Base-by-base conservation (phyloP, 2,888 invertebrate genomes). In the Torymus tubicola region DNA sequence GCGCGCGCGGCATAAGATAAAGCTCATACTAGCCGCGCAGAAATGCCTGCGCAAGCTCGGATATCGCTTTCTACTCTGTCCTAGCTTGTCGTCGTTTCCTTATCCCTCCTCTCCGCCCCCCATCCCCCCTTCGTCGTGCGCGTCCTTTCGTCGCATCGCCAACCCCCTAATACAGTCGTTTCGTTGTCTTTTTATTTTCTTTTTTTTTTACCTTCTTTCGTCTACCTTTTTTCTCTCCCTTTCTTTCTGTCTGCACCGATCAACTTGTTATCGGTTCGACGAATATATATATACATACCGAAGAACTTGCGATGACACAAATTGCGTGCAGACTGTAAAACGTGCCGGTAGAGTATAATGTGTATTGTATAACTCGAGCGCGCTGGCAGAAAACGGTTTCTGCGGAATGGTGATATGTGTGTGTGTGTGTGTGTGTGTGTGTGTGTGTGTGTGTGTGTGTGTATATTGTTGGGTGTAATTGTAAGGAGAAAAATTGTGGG, bases 21-120 rank as follows among this genome's bases (percentile, higher is more conserved):
- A 70, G 50, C 8, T 14, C 24, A n/a, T n/a, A n/a, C n/a, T n/a
- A 2, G 42, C 42, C 21, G 50, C 53, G 14, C 13, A 31, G 53
- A 55, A 64, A 64, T 75, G 77, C 42, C 42, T 42, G 42, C 70
- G 77, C 77, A 77, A 68, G 63, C 77, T 63, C 76, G 42, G 42
- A 42, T 42, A 42, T 42, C 42, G 42, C 42, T 42, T 42, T 42
- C 42, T 42, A 5, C 8, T 42, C 42, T 8, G 42, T 42, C 42
- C 8, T 42, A 1, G 42, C 8, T n/a, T 2, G 21, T 21, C 2
- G 21, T 21, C 21, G 21, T 21, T 21, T 21, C 21, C 21, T 2
- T 2, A 21, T 21, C 2, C 2, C 21, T 21, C 21, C 21, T 21
- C 21, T 2, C 1, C 21, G 2, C 31, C 11, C 63, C 52, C 21